Evolutionary conservation across 2,797 vertebrate species (phyloP), one percentile per base, ranked within the genome.

Genomic region (Echiichthys vipera): DNA sequence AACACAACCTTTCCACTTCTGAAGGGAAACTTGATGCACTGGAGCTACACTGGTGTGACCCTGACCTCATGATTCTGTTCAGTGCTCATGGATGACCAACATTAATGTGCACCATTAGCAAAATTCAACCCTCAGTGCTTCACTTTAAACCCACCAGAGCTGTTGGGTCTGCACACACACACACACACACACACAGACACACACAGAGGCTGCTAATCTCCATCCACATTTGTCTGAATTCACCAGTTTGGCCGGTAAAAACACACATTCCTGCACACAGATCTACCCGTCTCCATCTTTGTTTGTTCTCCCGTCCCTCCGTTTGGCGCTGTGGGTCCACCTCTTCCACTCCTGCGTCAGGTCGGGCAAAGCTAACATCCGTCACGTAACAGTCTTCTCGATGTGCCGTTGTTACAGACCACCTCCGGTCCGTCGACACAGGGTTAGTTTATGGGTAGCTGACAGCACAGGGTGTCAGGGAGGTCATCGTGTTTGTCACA

Each of bases 121-220:
- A 47, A 79, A 61, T 63, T 74, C 57, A 42, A 49, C 83, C 49
- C 53, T 79, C 63, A 45, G 49, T 77, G 74, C 64, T 65, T 71
- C 34, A 65, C 69, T 76, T 88, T 58, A 87, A 78, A 69, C 68
- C 54, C 55, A 76, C n/a, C 24, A 39, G 50, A 47, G 29, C 37
- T 63, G 74, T 80, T 82, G 49, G 39, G 54, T 49, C 57, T 73
- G 42, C 47, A 56, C 11, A 46, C 43, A 40, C 20, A 62, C 53
- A 53, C 30, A 67, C 20, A 62, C 53, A 53, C 30, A 67, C 11
- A 46, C 43, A 40, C n/a, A n/a, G n/a, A n/a, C n/a, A n/a, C 20
- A 62, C 53, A 53, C 30, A 67, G 18, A 3, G 40, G 17, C 32
- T 18, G 40, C 46, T 54, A 37, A 59, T 70, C 65, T 49, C 25